Evolutionary conservation across 2,113 vertebrate genomes (phyloP), one percentile per base, ranked within the genome.

Genomic region (Rhineura floridana): DNA sequence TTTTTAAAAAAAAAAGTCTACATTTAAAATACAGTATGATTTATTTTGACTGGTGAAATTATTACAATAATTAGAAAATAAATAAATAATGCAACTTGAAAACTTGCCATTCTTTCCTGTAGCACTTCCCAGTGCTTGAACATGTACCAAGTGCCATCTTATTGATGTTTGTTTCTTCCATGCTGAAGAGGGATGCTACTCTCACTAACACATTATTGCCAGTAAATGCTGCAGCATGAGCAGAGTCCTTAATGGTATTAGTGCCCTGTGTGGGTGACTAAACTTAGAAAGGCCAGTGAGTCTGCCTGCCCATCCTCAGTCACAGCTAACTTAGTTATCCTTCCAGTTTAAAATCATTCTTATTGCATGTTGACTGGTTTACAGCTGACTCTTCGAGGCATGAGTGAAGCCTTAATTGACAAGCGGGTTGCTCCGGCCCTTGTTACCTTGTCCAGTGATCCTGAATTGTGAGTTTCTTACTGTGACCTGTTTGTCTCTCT

Each of bases 361-460:
- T 97, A 97, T 98, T 98, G 97, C 97, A 98, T 98, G 97, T 97
- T 98, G 98, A 97, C 98, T 98, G 98, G 98, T 98, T 96, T 98
- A 97, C 99, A 99, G 99, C 98, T 98, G 98, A 97, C 97, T 98
- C 98, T 99, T 95, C 98, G 98, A 98, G 98, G 98, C 98, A 99
- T 99, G 99, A 98, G 96, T 95, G 99, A 99, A 98, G 98, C 99
- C 95, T 99, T 99, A 99, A 97, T 99, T 98, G 98, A 98, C 98
- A 99, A 99, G 97, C 98, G 98, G 97, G 98, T 99, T 97, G 98
- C 98, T 97, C 99, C 98, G 96, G 99, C 98, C 96, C 98, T 99
- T 97, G 99, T 99, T 97, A 98, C 98, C 97, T 99, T 99, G 97
- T 99, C 98, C 98, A 98, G 98, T 99, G 99, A 98, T 97, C 98